These are phyloP conservation scores for Cephus rjabovi DNA, from an alignment of 2,888 invertebrate species.

Conservation along the genomic window DNA sequence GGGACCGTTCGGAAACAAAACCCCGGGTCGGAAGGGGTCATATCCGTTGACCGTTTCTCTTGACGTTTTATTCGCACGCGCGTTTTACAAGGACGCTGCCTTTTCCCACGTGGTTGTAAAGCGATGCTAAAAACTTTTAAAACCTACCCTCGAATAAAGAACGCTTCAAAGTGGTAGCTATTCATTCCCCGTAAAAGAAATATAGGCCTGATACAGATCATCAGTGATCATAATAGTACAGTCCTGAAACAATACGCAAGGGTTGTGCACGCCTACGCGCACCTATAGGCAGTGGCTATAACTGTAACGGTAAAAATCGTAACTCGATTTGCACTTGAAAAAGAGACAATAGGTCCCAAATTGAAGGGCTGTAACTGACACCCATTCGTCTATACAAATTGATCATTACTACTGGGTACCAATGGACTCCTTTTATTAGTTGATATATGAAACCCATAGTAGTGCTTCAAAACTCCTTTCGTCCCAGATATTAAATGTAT, in stretches of 20 bases:
- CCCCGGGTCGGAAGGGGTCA: not conserved
- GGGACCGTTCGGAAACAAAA: not conserved
- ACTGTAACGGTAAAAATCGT: not conserved
- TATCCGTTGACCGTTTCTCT: not conserved
- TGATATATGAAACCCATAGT: not conserved
- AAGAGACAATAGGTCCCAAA: not conserved
- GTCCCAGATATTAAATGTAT: not conserved
- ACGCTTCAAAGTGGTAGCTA: not conserved
- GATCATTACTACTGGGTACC: not conserved
- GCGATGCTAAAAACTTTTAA: not conserved
- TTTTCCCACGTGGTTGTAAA: not conserved
- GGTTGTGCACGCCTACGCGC: not conserved
- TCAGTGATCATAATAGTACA: not conserved
- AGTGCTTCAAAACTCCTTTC: not conserved
- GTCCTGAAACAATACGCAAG: not conserved
- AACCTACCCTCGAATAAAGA: not conserved
- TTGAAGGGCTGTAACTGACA: not conserved
- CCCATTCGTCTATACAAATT: not conserved
- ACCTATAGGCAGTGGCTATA: not conserved
- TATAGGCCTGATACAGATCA: not conserved
- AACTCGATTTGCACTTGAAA: not conserved
- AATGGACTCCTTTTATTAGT: not conserved
- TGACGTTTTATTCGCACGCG: not conserved
- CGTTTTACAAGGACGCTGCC: not conserved
- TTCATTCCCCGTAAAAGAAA: not conserved